phyloP scores from a whole-genome alignment of 2,113 vertebrate species.

The Sitta europaea region DNA sequence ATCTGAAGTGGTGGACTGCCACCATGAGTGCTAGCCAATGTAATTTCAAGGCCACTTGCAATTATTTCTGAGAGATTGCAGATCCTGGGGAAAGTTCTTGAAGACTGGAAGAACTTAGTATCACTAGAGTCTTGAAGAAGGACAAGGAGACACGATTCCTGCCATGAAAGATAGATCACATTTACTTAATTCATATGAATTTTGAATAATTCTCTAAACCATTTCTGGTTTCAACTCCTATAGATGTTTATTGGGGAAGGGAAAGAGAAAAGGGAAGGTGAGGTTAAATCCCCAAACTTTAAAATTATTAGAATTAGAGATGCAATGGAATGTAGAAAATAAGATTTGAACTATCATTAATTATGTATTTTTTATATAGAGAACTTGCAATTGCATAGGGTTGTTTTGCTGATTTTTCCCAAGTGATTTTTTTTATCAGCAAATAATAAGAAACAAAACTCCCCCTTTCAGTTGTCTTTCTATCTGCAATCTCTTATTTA shows the following conservation, averaged over 20 bases:
- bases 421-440: neutral
- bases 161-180: neutral
- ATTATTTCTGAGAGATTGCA: neutral
- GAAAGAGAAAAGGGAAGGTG: rapidly evolving
- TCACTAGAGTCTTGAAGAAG: neutral
- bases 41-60: neutral
- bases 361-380: neutral
- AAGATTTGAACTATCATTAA: neutral
- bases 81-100: neutral
- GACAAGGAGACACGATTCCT: neutral
- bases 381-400: neutral
- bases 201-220: neutral
- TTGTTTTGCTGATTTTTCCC: neutral
- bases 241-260: neutral
- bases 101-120: neutral
- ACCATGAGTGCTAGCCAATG: neutral
- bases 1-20: neutral
- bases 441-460: neutral
- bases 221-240: neutral
- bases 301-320: neutral
- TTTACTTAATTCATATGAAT: neutral
- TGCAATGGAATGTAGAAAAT: neutral
- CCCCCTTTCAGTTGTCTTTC: neutral
- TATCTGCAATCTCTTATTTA: neutral
- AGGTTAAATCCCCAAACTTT: neutral